Conservation (phyloP, 2,113 vertebrate species). For the Numida meleagris region DNA sequence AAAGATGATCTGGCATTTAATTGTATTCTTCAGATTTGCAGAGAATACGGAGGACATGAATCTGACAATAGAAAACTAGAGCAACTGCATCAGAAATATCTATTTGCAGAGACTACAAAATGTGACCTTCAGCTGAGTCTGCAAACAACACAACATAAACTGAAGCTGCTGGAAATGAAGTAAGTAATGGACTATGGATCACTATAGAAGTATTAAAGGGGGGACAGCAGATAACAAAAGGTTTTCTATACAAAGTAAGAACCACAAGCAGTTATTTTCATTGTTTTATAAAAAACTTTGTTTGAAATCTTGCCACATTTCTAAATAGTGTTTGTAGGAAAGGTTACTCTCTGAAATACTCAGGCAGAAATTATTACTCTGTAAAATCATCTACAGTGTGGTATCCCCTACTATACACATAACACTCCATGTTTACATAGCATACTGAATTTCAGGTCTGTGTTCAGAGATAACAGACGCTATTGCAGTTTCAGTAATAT, state of each 20-base stretch:
- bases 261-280: neutral
- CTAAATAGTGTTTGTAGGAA: neutral
- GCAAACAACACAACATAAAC: constrained; percentile 84
- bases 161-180: constrained; percentile 90
- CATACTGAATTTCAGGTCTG: neutral
- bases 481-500: neutral
- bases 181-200: constrained; percentile 72
- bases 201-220: neutral
- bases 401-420: neutral
- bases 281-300: neutral
- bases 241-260: neutral
- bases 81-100: constrained; percentile 87
- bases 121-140: constrained; percentile 87
- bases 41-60: constrained; percentile 81
- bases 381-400: neutral
- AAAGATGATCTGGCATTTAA: neutral
- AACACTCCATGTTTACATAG: neutral
- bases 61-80: constrained; percentile 86
- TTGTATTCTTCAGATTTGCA: constrained; percentile 80
- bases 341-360: neutral
- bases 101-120: constrained; percentile 86
- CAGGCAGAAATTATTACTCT: neutral
- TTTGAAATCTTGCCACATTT: neutral
- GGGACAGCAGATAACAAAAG: neutral
- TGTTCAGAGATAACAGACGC: neutral